Base-by-base conservation (phyloP, 2,797 vertebrate genomes). In the Malurus leucopterus region DNA sequence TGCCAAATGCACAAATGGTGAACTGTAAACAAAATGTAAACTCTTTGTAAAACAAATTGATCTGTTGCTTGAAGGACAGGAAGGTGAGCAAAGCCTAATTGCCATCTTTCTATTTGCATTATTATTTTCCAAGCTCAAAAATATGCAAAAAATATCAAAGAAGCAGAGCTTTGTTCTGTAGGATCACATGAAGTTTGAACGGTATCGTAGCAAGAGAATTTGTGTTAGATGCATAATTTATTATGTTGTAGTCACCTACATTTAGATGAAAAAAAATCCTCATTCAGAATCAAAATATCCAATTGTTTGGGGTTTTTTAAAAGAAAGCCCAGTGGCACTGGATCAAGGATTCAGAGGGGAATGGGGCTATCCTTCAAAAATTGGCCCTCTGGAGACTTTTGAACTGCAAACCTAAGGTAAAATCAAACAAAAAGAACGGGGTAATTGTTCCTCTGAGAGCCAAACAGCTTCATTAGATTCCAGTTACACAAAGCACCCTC, bases 401-500 rank as follows among this genome's bases (percentile, higher is more conserved):
- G 30, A 53, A n/a, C 34, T 4, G 38, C 15, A 64, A 46, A 73
- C 32, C 71, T 49, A 59, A 90, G 84, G 53, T 77, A 68, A 84
- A 94, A 94, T 50, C 75, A 73, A 84, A 70, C 23, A 76, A 73
- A 89, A 91, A 50, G 11, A 76, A 54, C 4, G 11, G 4, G 27
- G 15, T 70, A 84, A 82, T 90, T 67, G 70, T 64, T 86, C 88
- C 74, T 84, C 77, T 5, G 77, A 88, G 83, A 95, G 50, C 46
- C 88, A 88, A 80, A 70, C 61, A 84, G 67, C 68, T 92, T 72
- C 84, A 92, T 93, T 51, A 90, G 68, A 64, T 68, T 59, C 26
- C 41, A 67, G 63, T 34, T 36, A 78, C 84, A 92, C 34, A 90
- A 89, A 91, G 79, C 2, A 40, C 67, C 13, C 63, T 84, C 16